Percentiles rank a stretch among this genome's conserved stretches.
Evolutionary conservation across 2,113 vertebrate species (phyloP).

Genomic region (Entelurus aequoreus): DNA sequence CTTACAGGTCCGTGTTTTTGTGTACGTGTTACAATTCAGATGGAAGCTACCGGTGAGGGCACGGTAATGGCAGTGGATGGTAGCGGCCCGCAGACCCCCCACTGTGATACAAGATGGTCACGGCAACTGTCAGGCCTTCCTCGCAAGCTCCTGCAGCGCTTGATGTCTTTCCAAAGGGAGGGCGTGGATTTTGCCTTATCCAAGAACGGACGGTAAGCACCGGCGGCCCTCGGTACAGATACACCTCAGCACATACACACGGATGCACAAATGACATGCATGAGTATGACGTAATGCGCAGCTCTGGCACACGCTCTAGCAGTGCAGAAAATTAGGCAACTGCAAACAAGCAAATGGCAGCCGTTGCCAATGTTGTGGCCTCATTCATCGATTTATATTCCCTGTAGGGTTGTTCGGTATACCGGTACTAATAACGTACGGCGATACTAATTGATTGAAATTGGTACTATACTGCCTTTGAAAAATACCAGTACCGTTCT

Average conservation of each 20-base stretch:
- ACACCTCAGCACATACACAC: too few relatives aligned
- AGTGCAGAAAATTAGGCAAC: neutral
- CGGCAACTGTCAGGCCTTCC: conserved; percentile 78
- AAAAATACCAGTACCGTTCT: too few relatives aligned
- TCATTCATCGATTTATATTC: neutral
- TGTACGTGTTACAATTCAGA: conserved; percentile 10
- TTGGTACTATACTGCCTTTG: too few relatives aligned
- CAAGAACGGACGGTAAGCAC: conserved; percentile 80
- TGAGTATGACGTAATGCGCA: neutral
- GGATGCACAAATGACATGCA: neutral
- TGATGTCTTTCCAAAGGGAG: conserved; percentile 90
- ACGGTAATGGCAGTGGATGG: conserved; percentile 38
- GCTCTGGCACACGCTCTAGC: neutral
- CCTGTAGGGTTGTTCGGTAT: too few relatives aligned
- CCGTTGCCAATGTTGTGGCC: neutral
- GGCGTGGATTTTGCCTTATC: conserved; percentile 86
- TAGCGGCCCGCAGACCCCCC: conserved; percentile 38
- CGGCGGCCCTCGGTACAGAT: neutral
- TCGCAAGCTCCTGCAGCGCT: conserved; percentile 78
- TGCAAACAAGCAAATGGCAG: neutral
- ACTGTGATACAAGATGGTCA: conserved; percentile 55
- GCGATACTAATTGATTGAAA: too few relatives aligned
- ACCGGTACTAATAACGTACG: too few relatives aligned
- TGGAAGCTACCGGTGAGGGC: conserved; percentile 38
- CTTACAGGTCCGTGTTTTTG: neutral